Conservation (phyloP, 2,797 vertebrate genomes). For the Diplodus puntazzo region DNA sequence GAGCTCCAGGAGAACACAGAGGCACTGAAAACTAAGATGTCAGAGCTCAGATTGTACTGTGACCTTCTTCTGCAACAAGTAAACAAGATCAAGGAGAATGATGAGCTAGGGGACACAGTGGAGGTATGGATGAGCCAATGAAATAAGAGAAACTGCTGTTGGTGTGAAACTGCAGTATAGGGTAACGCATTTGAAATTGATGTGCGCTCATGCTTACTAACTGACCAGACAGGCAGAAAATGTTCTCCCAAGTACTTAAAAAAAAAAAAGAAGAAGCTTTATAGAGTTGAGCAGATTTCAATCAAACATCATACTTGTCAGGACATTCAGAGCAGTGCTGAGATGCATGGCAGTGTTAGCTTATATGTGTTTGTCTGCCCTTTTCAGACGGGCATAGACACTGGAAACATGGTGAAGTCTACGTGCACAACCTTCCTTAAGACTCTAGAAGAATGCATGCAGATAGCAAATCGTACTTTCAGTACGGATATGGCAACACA, state of each 20-base stretch:
- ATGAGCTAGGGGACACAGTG: conserved; percentile 65
- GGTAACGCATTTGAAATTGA: background rate
- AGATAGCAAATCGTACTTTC: conserved; percentile 94
- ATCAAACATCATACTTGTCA: background rate
- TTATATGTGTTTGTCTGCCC: conserved; percentile 24
- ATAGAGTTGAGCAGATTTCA: conserved; percentile 5
- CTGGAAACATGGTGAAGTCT: conserved; percentile 93
- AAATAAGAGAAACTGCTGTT: conserved; percentile 67
- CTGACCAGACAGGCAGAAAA: background rate
- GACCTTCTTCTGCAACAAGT: conserved; percentile 99
- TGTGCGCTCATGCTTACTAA: background rate
- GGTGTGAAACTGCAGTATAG: conserved; percentile 29
- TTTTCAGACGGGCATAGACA: conserved; percentile 84
- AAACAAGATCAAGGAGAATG: conserved; percentile 92
- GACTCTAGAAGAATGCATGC: conserved; percentile 99
- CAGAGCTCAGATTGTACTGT: conserved; percentile 97
- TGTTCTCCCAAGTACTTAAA: background rate
- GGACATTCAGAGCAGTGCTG: background rate
- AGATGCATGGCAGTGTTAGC: background rate
- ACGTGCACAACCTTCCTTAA: conserved; percentile 97
- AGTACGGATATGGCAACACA: conserved; percentile 87
- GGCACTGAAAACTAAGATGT: conserved; percentile 97
- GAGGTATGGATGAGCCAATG: conserved; percentile 73
- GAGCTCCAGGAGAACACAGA: conserved; percentile 97
- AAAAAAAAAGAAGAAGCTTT: background rate